A percentile compares a stretch with the other conserved stretches of the same genome.
Evolutionary conservation across 2,888 invertebrate genomes (phyloP).

Genomic region (Dynastes tityus): DNA sequence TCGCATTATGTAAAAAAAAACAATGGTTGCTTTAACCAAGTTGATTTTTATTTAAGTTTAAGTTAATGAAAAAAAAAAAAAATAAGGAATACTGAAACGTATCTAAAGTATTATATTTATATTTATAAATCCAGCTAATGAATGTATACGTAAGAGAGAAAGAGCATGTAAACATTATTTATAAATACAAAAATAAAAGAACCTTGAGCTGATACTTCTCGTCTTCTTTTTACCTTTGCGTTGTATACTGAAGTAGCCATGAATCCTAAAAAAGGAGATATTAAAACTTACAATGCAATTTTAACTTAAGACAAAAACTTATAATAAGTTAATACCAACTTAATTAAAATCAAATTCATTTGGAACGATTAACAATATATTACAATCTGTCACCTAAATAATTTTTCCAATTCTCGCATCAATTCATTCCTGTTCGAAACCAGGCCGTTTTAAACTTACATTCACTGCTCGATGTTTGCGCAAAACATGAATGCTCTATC

Average conservation of each 20-base stretch:
- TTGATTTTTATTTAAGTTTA: neutral
- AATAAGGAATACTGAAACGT: conserved; percentile 28
- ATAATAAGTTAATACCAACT: neutral
- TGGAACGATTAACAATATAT: conserved; percentile 43
- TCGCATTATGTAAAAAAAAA: conserved; percentile 5
- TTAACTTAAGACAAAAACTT: neutral
- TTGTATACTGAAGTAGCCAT: neutral
- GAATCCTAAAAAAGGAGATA: conserved; percentile 25
- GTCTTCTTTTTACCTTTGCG: conserved; percentile 16
- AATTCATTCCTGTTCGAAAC: conserved; percentile 47
- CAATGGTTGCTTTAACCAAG: conserved; percentile 17
- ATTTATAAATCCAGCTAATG: conserved; percentile 22
- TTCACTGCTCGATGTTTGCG: neutral
- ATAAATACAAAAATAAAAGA: conserved; percentile 9
- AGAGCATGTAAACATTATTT: conserved; percentile 29
- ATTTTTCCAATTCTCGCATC: conserved; percentile 5
- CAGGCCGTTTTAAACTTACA: conserved; percentile 50
- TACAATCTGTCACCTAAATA: conserved; percentile 19
- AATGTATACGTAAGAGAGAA: neutral
- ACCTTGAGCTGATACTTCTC: conserved; percentile 1
- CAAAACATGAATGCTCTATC: neutral
- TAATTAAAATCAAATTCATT: conserved; percentile 23
- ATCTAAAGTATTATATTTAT: conserved; percentile 23
- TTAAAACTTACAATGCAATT: neutral
- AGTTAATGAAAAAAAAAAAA: conserved; percentile 15